phyloP scores from a whole-genome alignment of 1,140 invertebrate species.

The Drosophila tani region DNA sequence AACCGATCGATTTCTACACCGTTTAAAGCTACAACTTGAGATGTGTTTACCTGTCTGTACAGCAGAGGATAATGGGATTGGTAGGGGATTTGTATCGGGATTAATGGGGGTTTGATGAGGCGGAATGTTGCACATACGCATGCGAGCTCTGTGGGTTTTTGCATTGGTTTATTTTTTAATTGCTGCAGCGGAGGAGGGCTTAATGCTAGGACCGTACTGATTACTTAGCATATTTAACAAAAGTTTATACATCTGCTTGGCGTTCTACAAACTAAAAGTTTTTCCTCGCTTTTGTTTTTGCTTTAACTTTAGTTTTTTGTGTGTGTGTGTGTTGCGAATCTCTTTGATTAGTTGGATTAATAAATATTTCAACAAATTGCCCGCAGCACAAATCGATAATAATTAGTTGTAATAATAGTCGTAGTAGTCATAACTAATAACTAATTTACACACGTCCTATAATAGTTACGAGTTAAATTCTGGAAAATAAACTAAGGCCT shows the following conservation, averaged over 20 bases:
- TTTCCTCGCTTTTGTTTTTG: slow-evolving; percentile 11
- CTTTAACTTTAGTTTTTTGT: slow-evolving; percentile 29
- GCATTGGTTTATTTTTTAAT: slow-evolving; percentile 53
- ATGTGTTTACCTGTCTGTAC: slow-evolving; percentile 64
- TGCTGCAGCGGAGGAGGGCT: slow-evolving; percentile 24
- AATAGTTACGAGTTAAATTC: slow-evolving; percentile 63
- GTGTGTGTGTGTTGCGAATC: slow-evolving; percentile 31
- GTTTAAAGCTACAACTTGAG: slow-evolving; percentile 79
- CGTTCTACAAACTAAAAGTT: slow-evolving; percentile 65
- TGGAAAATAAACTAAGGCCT: slow-evolving; percentile 65
- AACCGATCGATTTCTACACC: slow-evolving; percentile 59
- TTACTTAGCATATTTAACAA: slow-evolving; percentile 77
- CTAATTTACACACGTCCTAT: slow-evolving; percentile 55
- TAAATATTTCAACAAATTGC: slow-evolving; percentile 79
- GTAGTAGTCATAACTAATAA: slow-evolving; percentile 41
- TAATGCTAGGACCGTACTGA: slow-evolving; percentile 45
- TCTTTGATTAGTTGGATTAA: slow-evolving; percentile 60
- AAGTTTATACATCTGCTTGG: slow-evolving; percentile 73
- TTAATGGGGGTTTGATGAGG: slow-evolving; percentile 25
- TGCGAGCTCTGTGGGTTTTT: slow-evolving; percentile 39
- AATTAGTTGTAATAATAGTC: slow-evolving; percentile 36
- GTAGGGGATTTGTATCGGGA: neutral
- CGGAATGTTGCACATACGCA: slow-evolving; percentile 76
- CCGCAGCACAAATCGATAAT: slow-evolving; percentile 65
- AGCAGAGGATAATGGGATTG: slow-evolving; percentile 27